Evolutionary conservation across 2,113 vertebrate species (phyloP).

Genomic region (cattle (Bos taurus)): ARS-UCD2.0 NC_037329.1:69704001-69704500

Average conservation of each 20-base stretch:
- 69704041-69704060: not conserved
- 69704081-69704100: not conserved
- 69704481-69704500: constrained; percentile 17
- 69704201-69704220: not conserved
- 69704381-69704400: not conserved
- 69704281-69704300: not conserved
- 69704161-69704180: not conserved
- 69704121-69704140: not conserved
- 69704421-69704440: constrained; percentile 38
- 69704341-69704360: not conserved
- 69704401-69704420: not conserved
- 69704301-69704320: not conserved
- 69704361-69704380: not conserved
- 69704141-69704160: not conserved
- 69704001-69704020: constrained; percentile 12
- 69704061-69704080: constrained; percentile 5
- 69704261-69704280: not conserved
- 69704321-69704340: not conserved
- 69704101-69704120: not conserved
- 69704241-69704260: not conserved
- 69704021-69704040: not conserved
- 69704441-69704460: not conserved
- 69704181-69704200: not conserved
- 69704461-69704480: not conserved
- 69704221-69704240: not conserved